Percentiles rank a stretch among this genome's conserved stretches.
These are phyloP conservation scores for Planiliza haematocheilus DNA, from an alignment of 2,113 vertebrate species.

Conservation along the genomic window DNA sequence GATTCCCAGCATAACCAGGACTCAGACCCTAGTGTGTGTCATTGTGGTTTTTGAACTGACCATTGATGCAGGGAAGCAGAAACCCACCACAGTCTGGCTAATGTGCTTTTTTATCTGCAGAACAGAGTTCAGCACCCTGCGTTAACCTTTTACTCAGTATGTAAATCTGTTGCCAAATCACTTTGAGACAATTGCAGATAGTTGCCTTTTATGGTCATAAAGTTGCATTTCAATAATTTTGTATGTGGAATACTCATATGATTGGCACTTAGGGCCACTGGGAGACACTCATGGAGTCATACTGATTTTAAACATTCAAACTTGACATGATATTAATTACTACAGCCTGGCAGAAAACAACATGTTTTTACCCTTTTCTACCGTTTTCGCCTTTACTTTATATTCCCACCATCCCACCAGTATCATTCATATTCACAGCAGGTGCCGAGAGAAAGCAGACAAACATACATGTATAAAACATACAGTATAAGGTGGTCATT, in stretches of 20 bases:
- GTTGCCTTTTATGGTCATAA: not conserved
- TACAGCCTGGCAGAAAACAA: too few relatives aligned
- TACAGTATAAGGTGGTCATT: not conserved
- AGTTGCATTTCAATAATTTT: not conserved
- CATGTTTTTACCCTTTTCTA: too few relatives aligned
- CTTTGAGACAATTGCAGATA: not conserved
- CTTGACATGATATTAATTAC: too few relatives aligned
- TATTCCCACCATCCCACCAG: too few relatives aligned
- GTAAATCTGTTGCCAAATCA: not conserved
- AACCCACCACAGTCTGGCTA: conserved; percentile 8
- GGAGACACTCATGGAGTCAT: too few relatives aligned
- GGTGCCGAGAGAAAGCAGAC: not conserved
- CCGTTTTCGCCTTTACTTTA: not conserved
- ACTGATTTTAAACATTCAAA: too few relatives aligned
- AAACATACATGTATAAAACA: not conserved
- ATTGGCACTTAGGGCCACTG: not conserved
- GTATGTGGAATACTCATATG: not conserved
- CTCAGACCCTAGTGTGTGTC: conserved; percentile 5
- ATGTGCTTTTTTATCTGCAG: conserved; percentile 25
- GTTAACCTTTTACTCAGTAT: not conserved
- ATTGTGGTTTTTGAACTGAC: conserved; percentile 19
- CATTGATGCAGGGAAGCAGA: not conserved
- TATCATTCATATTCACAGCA: not conserved
- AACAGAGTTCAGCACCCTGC: conserved; percentile 11
- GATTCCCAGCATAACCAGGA: conserved; percentile 1